Percentiles rank a stretch among this genome's conserved stretches.
These are phyloP conservation scores for Mesocentrotus franciscanus DNA, from an alignment of 53 echinoderm and acorn worm genomes.

Conservation along the genomic window DNA sequence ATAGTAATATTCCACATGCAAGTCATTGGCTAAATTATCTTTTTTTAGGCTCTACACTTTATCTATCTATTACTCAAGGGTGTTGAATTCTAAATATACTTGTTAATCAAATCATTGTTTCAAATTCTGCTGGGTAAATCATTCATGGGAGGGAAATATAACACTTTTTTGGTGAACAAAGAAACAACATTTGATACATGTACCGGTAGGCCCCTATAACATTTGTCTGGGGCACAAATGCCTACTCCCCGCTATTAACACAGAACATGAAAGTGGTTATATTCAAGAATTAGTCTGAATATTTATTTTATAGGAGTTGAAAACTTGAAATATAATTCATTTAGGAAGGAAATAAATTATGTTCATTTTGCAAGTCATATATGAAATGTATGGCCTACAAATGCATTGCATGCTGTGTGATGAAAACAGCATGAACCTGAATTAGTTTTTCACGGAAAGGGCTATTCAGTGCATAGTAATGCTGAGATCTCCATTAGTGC, in stretches of 20 bases:
- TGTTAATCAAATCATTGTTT: slow-evolving; percentile 10
- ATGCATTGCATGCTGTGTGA: background rate
- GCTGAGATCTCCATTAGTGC: background rate
- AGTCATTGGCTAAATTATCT: background rate
- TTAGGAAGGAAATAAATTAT: background rate
- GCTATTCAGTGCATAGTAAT: background rate
- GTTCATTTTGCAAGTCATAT: background rate
- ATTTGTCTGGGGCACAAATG: background rate
- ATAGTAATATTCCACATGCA: background rate
- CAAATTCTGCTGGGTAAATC: background rate
- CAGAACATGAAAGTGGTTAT: background rate
- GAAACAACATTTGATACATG: background rate
- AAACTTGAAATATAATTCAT: background rate
- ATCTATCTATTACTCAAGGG: background rate
- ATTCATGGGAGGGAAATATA: background rate
- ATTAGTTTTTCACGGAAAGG: background rate
- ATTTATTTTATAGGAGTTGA: background rate
- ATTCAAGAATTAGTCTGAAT: background rate
- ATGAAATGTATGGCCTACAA: background rate
- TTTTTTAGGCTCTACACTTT: background rate
- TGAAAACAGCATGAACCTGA: background rate
- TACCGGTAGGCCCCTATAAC: background rate
- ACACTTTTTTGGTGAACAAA: background rate
- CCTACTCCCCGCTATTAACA: background rate
- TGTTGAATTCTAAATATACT: background rate